Base-by-base conservation (phyloP, 2,113 vertebrate genomes). In the Macquaria ambigua region DNA sequence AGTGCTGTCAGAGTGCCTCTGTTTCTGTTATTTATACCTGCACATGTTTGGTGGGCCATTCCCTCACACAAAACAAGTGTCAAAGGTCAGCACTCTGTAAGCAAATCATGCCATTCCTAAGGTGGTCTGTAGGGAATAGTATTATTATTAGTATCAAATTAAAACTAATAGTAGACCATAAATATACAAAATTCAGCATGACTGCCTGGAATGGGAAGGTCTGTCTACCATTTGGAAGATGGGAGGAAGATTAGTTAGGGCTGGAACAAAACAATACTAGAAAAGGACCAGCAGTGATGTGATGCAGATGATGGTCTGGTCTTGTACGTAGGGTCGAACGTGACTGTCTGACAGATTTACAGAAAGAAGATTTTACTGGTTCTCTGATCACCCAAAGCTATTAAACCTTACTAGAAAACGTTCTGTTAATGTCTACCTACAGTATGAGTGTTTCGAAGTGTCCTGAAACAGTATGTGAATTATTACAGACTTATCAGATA, bases 231-330 rank as follows among this genome's bases (percentile, higher is more conserved):
- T 37, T 37, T 37, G 20, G 59, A 3, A 63, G 21, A 43, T 34
- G 12, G 61, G 61, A 39, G 48, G 74, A 55, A 20, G 11, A 55
- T 15, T 10, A 37, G 50, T 71, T 3, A 0, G 7, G 46, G 31
- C 31, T 25, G 21, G 6, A 58, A 16, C 28, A 59, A 34, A 59
- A 52, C 23, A 41, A 74, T 25, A 34, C 41, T 34, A 43, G n/a
- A 43, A 74, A 64, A 37, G 25, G 41, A 52, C 52, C 37, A 31
- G 63, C 53, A 16, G 55, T 61, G 64, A 75, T 68, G 53, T 69
- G 14, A 76, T 41, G 34, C 64, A 69, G 31, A 69, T 61, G 52
- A 59, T 28, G 53, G 43, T 10, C 16, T 67, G 79, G 16, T 43
- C 41, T 68, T 39, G 69, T 41, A 43, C n/a, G n/a, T 9, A 14